These are phyloP conservation scores for Albula goreensis DNA, from an alignment of 2,113 vertebrate genomes.

Conservation along the genomic window DNA sequence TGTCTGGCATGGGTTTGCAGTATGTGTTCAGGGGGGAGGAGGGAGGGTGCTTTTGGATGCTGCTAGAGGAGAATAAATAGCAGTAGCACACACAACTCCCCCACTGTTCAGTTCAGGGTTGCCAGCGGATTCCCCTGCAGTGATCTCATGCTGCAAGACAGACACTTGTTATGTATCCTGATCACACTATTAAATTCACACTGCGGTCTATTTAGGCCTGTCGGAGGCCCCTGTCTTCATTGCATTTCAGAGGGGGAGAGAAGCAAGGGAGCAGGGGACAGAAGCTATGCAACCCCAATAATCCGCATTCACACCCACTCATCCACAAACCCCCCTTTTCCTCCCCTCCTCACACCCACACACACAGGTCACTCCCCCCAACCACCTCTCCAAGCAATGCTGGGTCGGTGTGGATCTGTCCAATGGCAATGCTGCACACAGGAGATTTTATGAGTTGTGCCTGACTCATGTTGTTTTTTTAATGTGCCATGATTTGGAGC, in stretches of 20 bases:
- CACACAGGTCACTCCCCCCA: neutral
- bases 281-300: neutral
- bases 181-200: slow-evolving; percentile 77
- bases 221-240: slow-evolving; percentile 60
- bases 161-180: slow-evolving; percentile 76
- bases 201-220: slow-evolving; percentile 71
- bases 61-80: slow-evolving; percentile 44
- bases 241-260: slow-evolving; percentile 47
- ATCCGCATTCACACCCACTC: neutral
- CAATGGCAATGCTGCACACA: slow-evolving; percentile 34
- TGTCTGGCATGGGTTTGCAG: too few relatives aligned
- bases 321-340: neutral
- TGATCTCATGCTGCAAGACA: slow-evolving; percentile 72
- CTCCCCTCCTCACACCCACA: neutral
- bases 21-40: too few relatives aligned
- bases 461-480: slow-evolving; percentile 75
- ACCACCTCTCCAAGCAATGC: neutral
- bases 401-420: neutral
- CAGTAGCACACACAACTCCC: slow-evolving; percentile 40
- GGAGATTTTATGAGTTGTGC: slow-evolving; percentile 59
- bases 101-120: slow-evolving; percentile 38
- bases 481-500: slow-evolving; percentile 46
- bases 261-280: neutral
- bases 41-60: slow-evolving; percentile 12
- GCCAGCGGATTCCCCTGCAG: slow-evolving; percentile 67